phyloP scores from a whole-genome alignment of 2,888 invertebrate species.

The Alentia gelatinosa region DNA sequence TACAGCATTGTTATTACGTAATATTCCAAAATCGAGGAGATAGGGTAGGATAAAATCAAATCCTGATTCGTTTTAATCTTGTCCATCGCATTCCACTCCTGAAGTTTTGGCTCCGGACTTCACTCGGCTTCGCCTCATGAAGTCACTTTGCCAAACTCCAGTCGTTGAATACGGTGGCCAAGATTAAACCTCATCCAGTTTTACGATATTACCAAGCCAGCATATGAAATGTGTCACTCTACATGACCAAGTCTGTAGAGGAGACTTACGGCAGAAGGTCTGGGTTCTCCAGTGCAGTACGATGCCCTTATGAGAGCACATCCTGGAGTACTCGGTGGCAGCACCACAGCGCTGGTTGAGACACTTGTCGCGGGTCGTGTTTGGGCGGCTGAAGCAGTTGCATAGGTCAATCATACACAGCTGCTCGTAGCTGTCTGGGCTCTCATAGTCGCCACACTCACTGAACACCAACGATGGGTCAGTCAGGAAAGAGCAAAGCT shows the following conservation, averaged over 20 bases:
- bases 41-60: no score
- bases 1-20: no score
- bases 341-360: constrained; percentile 58
- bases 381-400: constrained; percentile 43
- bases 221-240: not conserved
- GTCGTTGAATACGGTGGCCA: no score
- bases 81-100: no score
- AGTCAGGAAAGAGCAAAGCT: constrained; percentile 48
- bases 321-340: constrained; percentile 60
- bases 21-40: no score
- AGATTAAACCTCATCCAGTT: no score
- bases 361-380: constrained; percentile 17
- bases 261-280: constrained; percentile 62
- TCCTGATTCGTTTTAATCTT: no score
- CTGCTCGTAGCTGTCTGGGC: constrained; percentile 50
- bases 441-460: constrained; percentile 57
- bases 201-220: no score
- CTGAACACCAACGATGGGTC: constrained; percentile 40
- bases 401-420: constrained; percentile 63
- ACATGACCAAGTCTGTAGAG: not conserved
- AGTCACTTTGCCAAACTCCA: no score
- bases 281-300: constrained; percentile 63
- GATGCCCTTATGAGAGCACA: constrained; percentile 62
- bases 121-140: no score
- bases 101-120: no score